phyloP scores from a whole-genome alignment of 2,797 vertebrate genomes.

The Pteronotus mesoamericanus region DNA sequence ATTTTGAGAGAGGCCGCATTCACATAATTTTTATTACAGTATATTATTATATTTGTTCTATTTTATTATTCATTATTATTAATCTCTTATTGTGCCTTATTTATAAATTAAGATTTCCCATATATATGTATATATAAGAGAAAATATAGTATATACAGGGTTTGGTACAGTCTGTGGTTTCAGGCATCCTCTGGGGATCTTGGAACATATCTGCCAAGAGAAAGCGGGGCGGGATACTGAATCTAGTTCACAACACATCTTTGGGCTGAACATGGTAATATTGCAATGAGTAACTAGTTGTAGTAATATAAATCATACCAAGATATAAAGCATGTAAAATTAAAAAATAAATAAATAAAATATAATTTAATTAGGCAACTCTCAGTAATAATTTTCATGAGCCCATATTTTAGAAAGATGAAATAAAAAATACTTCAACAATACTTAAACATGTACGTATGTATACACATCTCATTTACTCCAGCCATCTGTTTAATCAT shows the following conservation, averaged over 20 bases:
- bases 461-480: neutral
- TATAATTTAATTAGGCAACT: neutral
- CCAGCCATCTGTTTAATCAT: neutral
- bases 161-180: neutral
- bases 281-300: neutral
- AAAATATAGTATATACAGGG: neutral
- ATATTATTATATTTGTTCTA: neutral
- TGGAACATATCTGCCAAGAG: neutral
- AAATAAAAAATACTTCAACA: neutral
- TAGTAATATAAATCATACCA: neutral
- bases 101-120: neutral
- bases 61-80: neutral
- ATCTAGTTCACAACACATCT: neutral
- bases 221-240: neutral
- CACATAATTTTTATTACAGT: neutral
- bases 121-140: neutral
- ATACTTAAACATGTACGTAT: neutral
- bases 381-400: neutral
- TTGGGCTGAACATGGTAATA: neutral
- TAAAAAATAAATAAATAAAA: neutral
- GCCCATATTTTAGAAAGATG: neutral
- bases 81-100: neutral
- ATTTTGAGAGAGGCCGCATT: neutral
- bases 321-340: neutral
- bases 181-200: neutral